A percentile compares a stretch with the other conserved stretches of the same genome.
Conservation (phyloP, 2,888 invertebrate genomes). For the Amiota minor region DNA sequence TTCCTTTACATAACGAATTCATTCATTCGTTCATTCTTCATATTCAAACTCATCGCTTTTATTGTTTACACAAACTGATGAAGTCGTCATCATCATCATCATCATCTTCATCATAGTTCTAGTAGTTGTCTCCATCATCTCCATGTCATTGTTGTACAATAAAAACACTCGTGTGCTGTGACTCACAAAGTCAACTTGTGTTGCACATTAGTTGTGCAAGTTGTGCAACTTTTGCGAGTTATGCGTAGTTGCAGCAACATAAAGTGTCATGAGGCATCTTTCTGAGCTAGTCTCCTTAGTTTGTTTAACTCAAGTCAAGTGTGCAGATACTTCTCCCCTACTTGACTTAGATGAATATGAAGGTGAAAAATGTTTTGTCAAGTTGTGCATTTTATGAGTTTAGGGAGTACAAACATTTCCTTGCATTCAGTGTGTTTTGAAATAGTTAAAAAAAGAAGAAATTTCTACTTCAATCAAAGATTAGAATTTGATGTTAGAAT, state of each 20-base stretch:
- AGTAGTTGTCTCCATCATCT: neutral
- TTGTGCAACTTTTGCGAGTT: too few species aligned
- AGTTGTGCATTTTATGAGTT: neutral
- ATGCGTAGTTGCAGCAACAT: neutral
- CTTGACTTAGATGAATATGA: neutral
- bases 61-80: neutral
- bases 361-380: constrained; percentile 20
- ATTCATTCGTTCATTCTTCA: constrained; percentile 17
- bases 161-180: neutral
- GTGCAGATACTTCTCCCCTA: neutral
- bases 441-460: neutral
- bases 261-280: neutral
- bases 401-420: neutral
- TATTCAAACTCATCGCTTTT: neutral
- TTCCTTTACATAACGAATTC: constrained; percentile 20
- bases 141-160: neutral
- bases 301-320: neutral
- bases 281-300: too few species aligned
- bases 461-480: too few species aligned
- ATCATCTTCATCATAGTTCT: too few species aligned
- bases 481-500: too few species aligned
- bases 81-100: too few species aligned
- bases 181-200: constrained; percentile 4
- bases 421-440: neutral
- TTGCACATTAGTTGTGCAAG: neutral